Evolutionary conservation across 2,113 vertebrate genomes (phyloP).

Genomic region (Amphilophus citrinellus): DNA sequence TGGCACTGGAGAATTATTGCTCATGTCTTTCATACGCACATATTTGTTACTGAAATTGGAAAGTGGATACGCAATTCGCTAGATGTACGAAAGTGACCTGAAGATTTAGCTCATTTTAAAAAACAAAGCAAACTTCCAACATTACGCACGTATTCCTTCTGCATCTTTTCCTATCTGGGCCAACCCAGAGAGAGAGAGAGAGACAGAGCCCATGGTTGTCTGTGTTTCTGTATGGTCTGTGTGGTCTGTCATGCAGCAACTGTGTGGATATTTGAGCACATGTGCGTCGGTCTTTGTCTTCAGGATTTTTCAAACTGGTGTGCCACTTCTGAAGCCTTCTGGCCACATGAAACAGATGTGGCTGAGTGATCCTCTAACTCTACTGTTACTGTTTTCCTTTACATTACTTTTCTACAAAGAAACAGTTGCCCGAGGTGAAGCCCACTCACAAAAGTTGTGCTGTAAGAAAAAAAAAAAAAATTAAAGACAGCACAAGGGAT

Average conservation of each 20-base stretch:
- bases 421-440: slow-evolving; percentile 47
- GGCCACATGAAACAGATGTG: slow-evolving; percentile 57
- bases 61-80: background rate
- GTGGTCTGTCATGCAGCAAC: background rate
- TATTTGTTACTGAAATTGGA: background rate
- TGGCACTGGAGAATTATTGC: background rate
- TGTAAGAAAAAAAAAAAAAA: background rate
- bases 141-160: background rate
- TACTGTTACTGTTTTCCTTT: slow-evolving; percentile 51
- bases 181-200: background rate
- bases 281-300: slow-evolving; percentile 19
- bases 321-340: slow-evolving; percentile 33
- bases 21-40: background rate
- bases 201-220: background rate
- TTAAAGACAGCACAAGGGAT: slow-evolving; percentile 10
- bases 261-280: slow-evolving; percentile 1
- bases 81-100: background rate
- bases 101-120: background rate
- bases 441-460: slow-evolving; percentile 39
- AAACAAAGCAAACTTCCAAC: too few relatives aligned
- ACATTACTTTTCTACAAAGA: slow-evolving; percentile 31
- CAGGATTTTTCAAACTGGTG: slow-evolving; percentile 33
- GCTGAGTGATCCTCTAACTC: slow-evolving; percentile 36
- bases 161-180: background rate
- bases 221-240: background rate